Base-by-base conservation (phyloP, 2,797 vertebrate genomes). In the Dallia pectoralis region DNA sequence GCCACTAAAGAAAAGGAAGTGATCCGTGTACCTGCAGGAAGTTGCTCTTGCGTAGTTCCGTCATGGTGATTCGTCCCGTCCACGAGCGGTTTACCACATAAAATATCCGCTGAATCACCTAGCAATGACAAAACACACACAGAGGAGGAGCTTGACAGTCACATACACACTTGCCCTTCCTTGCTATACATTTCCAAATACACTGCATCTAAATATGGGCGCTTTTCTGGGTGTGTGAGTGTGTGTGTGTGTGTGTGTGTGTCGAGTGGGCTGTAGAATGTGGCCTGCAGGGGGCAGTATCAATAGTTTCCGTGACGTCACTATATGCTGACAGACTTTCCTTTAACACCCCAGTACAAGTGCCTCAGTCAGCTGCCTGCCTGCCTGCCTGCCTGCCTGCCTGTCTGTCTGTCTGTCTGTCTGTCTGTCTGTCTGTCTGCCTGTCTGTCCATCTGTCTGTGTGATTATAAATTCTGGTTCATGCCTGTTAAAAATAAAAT, bases 51-150 rank as follows among this genome's bases (percentile, higher is more conserved):
- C 96, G 96, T 85, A 99, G 91, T 89, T 99, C 98, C 72, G 92
- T 96, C 68, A 95, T 95, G 79, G 94, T 95, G 84, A 99, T 94
- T 75, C 95, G 97, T 74, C 98, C 97, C 22, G 94, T 97, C 98
- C 98, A 99, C 19, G 96, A 99, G 67, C 98, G 96, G 92, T 99
- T 99, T 78, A 99, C 98, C 61, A 96, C 93, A 88, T 99, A 99
- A 93, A 95, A 99, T 93, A 99, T 96, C 94, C 98, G 94, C 89
- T 99, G 98, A 88, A 98, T 98, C 82, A 99, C 97, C 97, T 99
- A 84, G 49, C 75, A 11, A 66, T 56, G 18, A 72, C 11, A 22
- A 1, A 62, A 48, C 0, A 48, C 69, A 48, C 0, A 48, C 69
- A 62, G 22, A 36, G 19, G 25, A 25, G 25, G 30, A 12, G 11